Evolutionary conservation across 2,113 vertebrate species (phyloP), one percentile per base, ranked within the genome.

Genomic region (Mirounga angustirostris): DNA sequence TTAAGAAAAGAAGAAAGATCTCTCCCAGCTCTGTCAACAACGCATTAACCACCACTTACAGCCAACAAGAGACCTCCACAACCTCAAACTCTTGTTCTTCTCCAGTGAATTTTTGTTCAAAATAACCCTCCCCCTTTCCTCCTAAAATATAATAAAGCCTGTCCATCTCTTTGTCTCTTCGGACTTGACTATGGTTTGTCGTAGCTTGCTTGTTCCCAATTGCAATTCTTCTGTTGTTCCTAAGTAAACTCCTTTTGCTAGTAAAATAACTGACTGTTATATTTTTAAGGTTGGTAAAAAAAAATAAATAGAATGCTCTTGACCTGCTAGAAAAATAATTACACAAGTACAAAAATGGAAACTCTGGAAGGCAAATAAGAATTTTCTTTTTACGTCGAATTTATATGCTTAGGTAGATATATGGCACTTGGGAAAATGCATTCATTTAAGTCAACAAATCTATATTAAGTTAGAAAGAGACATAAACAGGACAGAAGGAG

Each of bases 341-440:
- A 40, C 5, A 83, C 2, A 87, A 87, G 16, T 61, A 61, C 16
- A 8, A 94, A 94, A 93, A 69, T 96, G 36, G 36, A 80, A 85
- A 89, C n/a, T 59, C 84, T 63, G 9, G 56, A 54, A 22, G 36
- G 33, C 50, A 96, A 79, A 71, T 24, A 56, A 69, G 1, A 93
- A 54, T 67, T 71, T 46, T 95, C 12, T 76, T 89, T 89, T 89
- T 59, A 69, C 3, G 65, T 78, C 69, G 89, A 91, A 65, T 94
- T 30, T 71, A 58, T 79, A 56, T 36, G 86, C 88, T 80, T 52
- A 63, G 7, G 10, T 30, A 21, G 1, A 3, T 61, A 22, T 13
- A 12, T 21, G 7, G 14, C 6, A 19, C 33, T 85, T 78, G 13
- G 30, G 26, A 93, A 87, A 85, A 81, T 50, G 36, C 21, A 86